phyloP scores from a whole-genome alignment of 2,888 invertebrate species.

The Unio pictorum region DNA sequence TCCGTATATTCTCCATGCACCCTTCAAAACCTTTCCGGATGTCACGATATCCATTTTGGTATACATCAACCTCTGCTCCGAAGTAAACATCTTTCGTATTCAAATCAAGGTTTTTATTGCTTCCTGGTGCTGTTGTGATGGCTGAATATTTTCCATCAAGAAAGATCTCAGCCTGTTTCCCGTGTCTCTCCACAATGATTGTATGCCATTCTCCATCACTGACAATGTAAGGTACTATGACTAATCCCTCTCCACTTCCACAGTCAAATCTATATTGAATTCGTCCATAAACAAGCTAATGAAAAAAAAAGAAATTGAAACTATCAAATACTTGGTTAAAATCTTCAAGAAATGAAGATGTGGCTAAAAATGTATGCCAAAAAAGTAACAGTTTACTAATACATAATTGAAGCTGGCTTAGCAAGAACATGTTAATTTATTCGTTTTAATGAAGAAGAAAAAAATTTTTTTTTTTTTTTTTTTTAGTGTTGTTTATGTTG shows the following conservation, averaged over 20 bases:
- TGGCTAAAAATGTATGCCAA: no score
- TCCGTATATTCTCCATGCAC: slow-evolving; percentile 89
- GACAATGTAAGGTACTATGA: slow-evolving; percentile 84
- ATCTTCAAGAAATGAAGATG: no score
- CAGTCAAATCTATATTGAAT: slow-evolving; percentile 93
- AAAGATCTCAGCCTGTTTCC: slow-evolving; percentile 83
- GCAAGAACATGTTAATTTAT: no score
- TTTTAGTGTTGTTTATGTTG: no score
- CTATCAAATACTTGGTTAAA: background rate
- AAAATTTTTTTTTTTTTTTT: no score
- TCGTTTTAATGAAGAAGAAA: no score
- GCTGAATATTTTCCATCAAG: slow-evolving; percentile 84
- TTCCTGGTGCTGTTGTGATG: slow-evolving; percentile 81
- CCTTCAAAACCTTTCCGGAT: slow-evolving; percentile 90
- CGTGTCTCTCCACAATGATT: slow-evolving; percentile 81
- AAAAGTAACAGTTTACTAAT: no score
- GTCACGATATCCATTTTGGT: slow-evolving; percentile 59
- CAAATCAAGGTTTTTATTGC: slow-evolving; percentile 87
- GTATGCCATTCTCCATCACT: slow-evolving; percentile 90
- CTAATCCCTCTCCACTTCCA: slow-evolving; percentile 90
- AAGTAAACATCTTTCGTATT: slow-evolving; percentile 87
- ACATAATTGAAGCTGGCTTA: no score
- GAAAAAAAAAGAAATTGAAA: slow-evolving; percentile 12
- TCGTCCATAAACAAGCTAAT: slow-evolving; percentile 83
- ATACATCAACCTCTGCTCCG: slow-evolving; percentile 82